Base-by-base conservation (phyloP, 2,888 invertebrate species). In the Thera obeliscata region DNA sequence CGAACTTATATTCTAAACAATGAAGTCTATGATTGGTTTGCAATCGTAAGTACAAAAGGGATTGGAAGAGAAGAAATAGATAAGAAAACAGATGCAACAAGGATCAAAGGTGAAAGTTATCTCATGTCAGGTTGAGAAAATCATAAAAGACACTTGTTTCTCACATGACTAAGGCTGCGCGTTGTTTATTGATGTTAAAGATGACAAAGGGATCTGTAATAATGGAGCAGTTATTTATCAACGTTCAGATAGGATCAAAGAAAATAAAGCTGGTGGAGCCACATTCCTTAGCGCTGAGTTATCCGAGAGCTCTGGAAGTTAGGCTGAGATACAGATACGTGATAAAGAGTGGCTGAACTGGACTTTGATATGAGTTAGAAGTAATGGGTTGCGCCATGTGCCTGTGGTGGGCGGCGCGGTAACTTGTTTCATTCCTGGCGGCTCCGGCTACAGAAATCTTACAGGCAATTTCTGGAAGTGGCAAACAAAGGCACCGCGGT, bases 401-500 rank as follows among this genome's bases (percentile, higher is more conserved):
- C 35, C n/a, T 33, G 43, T 8, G 9, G 50, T 5, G 35, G 35
- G 41, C 52, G 55, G 55, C 59, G 38, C 48, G 56, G 50, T 66
- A 56, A 61, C 56, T 43, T 65, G 57, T 66, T 61, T 61, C 50
- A 61, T 61, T 61, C 61, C 50, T n/a, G 43, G 54, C 52, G 58
- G 64, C 52, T 75, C 69, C 68, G 67, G 78, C 77, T 74, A 78
- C 80, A 82, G 78, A 82, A 77, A 80, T 75, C 77, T 78, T 76
- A 78, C 78, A 80, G 84, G 81, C 81, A 81, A 83, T 88, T 87
- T 85, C 86, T 87, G 85, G 85, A 86, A 88, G 84, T 83, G 81
- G 78, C 82, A 81, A 85, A 87, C 87, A 90, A 89, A 89, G 85
- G 83, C 79, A 85, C 86, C 87, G 86, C 85, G 77, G 82, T 86